phyloP scores from a whole-genome alignment of 2,888 invertebrate species.

The Troilus luridus region DNA sequence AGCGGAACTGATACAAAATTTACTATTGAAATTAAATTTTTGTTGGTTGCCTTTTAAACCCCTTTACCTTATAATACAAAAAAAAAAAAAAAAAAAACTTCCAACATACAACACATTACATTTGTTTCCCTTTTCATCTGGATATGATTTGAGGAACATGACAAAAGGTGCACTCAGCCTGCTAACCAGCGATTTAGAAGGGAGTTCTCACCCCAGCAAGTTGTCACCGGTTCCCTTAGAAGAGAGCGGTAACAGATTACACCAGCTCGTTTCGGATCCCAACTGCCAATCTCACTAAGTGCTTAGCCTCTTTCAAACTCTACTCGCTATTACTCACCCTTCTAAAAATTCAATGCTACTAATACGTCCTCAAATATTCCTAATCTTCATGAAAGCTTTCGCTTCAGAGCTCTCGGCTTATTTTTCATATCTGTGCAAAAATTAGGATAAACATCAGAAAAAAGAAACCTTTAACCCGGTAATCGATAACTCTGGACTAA shows the following conservation, averaged over 20 bases:
- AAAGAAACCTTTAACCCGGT: neutral
- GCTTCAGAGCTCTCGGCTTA: neutral
- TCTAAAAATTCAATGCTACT: conserved; percentile 41
- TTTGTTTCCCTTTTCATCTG: too few relatives aligned
- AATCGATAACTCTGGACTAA: too few relatives aligned
- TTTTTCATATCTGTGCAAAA: neutral
- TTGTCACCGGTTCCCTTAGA: neutral
- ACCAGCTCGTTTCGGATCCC: neutral
- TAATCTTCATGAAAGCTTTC: conserved; percentile 17
- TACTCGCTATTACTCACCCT: conserved; percentile 4
- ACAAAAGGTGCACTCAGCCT: too few relatives aligned
- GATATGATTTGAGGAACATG: too few relatives aligned
- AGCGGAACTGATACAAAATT: too few relatives aligned
- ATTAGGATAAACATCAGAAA: neutral
- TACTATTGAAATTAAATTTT: too few relatives aligned
- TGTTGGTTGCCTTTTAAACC: too few relatives aligned
- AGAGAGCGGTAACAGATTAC: neutral
- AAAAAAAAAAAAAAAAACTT: too few relatives aligned
- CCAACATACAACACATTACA: too few relatives aligned
- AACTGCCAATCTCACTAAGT: conserved; percentile 35
- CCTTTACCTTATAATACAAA: too few relatives aligned
- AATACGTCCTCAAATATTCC: conserved; percentile 20
- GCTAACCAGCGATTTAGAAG: neutral
- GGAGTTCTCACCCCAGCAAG: neutral
- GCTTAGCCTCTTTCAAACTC: neutral